Percentiles rank a stretch among this genome's conserved stretches.
phyloP scores from a whole-genome alignment of 2,113 vertebrate species.

The Nyctereutes procyonoides region DNA sequence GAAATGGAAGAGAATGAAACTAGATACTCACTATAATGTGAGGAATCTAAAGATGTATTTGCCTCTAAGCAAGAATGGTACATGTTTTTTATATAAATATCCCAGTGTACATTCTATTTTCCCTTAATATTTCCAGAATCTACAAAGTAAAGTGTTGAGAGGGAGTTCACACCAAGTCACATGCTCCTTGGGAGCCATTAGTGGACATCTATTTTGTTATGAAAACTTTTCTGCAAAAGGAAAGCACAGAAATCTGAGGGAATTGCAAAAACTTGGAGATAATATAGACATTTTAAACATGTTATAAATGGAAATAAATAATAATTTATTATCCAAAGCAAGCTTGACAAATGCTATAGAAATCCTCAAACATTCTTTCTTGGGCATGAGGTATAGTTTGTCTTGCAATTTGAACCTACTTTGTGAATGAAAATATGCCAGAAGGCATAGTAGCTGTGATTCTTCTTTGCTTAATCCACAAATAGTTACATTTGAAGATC shows the following conservation, averaged over 20 bases:
- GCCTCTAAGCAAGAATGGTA: background rate
- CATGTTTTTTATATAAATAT: background rate
- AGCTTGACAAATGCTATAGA: background rate
- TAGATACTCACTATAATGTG: background rate
- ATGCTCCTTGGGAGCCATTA: background rate
- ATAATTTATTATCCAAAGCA: background rate
- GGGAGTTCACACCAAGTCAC: background rate
- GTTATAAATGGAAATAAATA: conserved; percentile 6
- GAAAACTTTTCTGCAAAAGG: conserved; percentile 8
- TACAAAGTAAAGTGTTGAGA: background rate
- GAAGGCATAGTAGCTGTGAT: background rate
- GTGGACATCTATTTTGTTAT: background rate
- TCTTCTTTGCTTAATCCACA: background rate
- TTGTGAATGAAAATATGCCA: background rate
- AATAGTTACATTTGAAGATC: background rate
- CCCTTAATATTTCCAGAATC: conserved; percentile 24
- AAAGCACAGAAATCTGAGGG: background rate
- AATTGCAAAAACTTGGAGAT: conserved; percentile 15
- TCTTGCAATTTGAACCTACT: background rate
- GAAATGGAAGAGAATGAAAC: conserved; percentile 48
- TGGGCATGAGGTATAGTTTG: background rate
- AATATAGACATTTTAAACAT: background rate
- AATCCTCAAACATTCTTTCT: background rate
- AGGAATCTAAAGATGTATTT: conserved; percentile 36
- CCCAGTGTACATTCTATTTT: background rate